Evolutionary conservation across 2,797 vertebrate genomes (phyloP), one percentile per base, ranked within the genome.

Genomic region (Eptatretus atami): DNA sequence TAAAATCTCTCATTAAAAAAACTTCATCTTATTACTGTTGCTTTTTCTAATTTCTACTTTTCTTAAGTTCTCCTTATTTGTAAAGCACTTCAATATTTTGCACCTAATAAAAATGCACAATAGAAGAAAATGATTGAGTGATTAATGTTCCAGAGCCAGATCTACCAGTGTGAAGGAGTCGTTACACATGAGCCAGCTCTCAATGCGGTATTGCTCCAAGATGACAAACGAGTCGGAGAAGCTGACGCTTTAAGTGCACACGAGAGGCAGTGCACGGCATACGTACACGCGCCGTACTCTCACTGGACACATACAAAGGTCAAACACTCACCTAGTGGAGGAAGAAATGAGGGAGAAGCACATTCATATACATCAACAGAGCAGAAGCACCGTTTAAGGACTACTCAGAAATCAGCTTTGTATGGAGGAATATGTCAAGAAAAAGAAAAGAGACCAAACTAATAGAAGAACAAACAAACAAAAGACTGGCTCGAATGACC

Each of bases 141-240:
- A 44, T 44, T 44, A 8, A 44, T 44, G 31, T 44, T 3, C 31
- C 31, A 44, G 31, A 44, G 31, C 31, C 31, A 44, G 31, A 44
- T 86, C 86, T 77, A 94, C 88, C 71, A 95, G 82, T 74, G 84
- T 90, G 83, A 95, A 95, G 75, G 86, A 83, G 79, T 95, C 88
- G 68, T 93, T 93, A 95, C 72, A 88, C 80, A 75, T 86, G 84
- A 80, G 85, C 84, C 73, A 98, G 80, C 71, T 98, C 74, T 93
- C 92, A 67, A 83, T 82, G 75, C 82, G 88, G 76, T 92, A 83
- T 79, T 94, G 85, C 75, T 96, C 86, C 78, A 96, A 79, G 79
- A 94, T 85, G 76, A 90, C 86, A 69, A 96, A 92, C 77, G 81
- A 82, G 69, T 92, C 84, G 75, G 79, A 66, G 81, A 79, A 70